Conservation (phyloP, 2,113 vertebrate genomes). For the Actenoides lindsayi region DNA sequence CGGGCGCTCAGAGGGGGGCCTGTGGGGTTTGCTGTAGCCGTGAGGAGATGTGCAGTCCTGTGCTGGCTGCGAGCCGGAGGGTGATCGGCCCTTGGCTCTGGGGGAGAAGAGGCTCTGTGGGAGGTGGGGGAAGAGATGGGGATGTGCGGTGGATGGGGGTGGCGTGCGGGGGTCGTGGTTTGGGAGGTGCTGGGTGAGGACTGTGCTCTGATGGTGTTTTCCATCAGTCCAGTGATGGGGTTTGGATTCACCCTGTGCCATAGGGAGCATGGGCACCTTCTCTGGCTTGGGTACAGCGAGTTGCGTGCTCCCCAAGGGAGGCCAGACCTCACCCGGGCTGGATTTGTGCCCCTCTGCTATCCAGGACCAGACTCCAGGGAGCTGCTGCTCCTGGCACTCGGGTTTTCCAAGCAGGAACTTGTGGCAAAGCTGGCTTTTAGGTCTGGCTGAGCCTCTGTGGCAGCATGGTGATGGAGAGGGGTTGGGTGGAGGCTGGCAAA, state of each 20-base stretch:
- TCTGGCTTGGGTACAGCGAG: neutral
- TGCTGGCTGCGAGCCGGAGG: neutral
- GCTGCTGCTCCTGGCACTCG: neutral
- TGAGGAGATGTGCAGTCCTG: neutral
- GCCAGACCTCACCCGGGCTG: neutral
- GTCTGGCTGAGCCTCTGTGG: neutral
- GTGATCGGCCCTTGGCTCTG: rapidly evolving
- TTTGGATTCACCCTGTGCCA: rapidly evolving
- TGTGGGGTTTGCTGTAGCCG: neutral
- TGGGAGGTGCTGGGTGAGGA: neutral
- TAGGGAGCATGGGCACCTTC: rapidly evolving
- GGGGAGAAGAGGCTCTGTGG: rapidly evolving
- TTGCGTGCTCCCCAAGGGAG: neutral
- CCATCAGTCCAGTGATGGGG: rapidly evolving
- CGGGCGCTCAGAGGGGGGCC: neutral
- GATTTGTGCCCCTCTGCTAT: rapidly evolving
- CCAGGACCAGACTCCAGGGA: neutral
- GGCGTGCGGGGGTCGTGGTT: rapidly evolving
- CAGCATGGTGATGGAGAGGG: rapidly evolving
- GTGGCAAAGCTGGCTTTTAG: neutral
- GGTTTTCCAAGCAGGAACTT: rapidly evolving
- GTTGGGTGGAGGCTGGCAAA: neutral
- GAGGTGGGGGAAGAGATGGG: neutral
- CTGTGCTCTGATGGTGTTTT: rapidly evolving
- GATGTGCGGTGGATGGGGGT: rapidly evolving